Base-by-base conservation (phyloP, 2,797 vertebrate genomes). In the Premnoplex brunnescens region DNA sequence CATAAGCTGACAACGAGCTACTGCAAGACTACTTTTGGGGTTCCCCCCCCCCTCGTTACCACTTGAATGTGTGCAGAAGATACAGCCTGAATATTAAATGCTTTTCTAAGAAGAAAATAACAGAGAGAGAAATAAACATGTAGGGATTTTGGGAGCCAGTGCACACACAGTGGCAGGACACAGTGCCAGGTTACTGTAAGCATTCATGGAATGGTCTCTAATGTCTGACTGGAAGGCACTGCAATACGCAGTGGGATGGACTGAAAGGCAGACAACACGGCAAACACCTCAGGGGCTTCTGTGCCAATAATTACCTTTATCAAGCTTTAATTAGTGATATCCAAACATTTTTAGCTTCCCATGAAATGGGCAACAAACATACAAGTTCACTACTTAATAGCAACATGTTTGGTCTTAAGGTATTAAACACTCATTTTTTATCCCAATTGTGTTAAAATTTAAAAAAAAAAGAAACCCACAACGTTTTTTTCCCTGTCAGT, bases 281-380 rank as follows among this genome's bases (percentile, higher is more conserved):
- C 54, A 89, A 92, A 85, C 14, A 41, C 37, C n/a, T 62, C 34
- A 39, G 55, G 39, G 51, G 48, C 39, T 85, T 88, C 80, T 62
- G 63, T 0, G 1, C 21, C 37, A 81, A 26, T 44, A 75, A 88
- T 55, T 41, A 79, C 36, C 48, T 93, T 81, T 86, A 86, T 88
- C 69, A 48, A 62, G 59, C 13, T 75, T 39, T 14, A 77, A 80
- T 54, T 58, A 59, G 58, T 39, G 66, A 78, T 67, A 77, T 78
- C 88, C 93, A 94, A 93, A 93, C 88, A 94, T 81, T 93, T 96
- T 84, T 68, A 58, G 48, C 26, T 66, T 78, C 73, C 30, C 95
- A 88, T 37, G 88, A 85, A 93, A 66, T 14, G 34, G 85, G 76
- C 79, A 85, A 71, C 52, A 78, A 77, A 72, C 66, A 51, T 10